Conservation (phyloP, 1,140 invertebrate species). For the Drosophila pallidifrons region DNA sequence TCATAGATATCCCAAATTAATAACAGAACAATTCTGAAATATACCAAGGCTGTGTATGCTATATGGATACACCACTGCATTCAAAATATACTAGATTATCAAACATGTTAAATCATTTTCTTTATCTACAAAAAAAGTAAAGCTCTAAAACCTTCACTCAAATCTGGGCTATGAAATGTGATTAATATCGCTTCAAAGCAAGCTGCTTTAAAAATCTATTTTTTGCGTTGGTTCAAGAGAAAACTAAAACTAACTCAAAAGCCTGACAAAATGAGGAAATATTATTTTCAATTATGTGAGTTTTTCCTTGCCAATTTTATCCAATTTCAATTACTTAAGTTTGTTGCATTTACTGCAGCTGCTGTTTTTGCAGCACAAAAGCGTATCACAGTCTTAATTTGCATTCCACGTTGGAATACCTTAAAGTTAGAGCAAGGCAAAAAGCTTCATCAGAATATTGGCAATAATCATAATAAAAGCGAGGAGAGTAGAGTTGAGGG, state of each 20-base stretch:
- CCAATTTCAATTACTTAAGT: not conserved
- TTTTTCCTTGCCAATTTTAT: not conserved
- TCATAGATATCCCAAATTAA: too few relatives aligned
- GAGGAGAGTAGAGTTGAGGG: constrained; percentile 21
- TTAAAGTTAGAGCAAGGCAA: not conserved
- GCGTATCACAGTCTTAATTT: constrained; percentile 13
- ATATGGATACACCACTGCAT: too few relatives aligned
- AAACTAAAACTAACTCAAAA: not conserved
- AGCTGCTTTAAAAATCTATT: not conserved
- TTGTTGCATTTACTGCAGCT: not conserved
- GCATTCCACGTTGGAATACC: constrained; percentile 10
- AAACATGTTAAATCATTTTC: too few relatives aligned
- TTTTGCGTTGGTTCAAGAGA: not conserved
- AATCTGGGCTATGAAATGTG: too few relatives aligned
- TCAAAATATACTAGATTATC: too few relatives aligned
- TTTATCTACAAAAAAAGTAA: too few relatives aligned
- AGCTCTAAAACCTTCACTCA: too few relatives aligned
- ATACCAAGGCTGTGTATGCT: too few relatives aligned
- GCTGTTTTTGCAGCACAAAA: not conserved
- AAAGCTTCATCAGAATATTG: constrained; percentile 8
- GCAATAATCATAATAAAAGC: constrained; percentile 64
- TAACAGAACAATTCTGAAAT: too few relatives aligned
- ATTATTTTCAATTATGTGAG: constrained; percentile 4
- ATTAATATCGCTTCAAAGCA: not conserved
- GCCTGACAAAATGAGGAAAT: not conserved